Evolutionary conservation across 2,888 invertebrate genomes (phyloP).

Genomic region (Synanthedon andrenaeformis): DNA sequence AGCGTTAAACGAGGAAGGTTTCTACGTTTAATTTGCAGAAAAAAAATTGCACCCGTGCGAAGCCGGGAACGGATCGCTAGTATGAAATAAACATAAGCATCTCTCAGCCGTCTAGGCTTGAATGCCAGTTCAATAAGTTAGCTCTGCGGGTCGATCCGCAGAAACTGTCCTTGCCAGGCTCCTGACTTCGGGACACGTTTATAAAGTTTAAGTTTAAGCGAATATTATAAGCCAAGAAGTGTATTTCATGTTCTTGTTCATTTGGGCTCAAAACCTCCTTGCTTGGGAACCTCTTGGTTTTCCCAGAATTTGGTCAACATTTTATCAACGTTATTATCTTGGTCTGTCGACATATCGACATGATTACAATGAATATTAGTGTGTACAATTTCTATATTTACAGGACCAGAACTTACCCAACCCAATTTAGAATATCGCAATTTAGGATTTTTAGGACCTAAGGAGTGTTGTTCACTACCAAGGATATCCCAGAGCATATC

Average conservation of each 20-base stretch:
- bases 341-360: neutral
- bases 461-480: slow-evolving; percentile 3
- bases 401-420: slow-evolving; percentile 6
- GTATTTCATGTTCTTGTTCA: neutral
- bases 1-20: too few relatives aligned
- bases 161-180: too few relatives aligned
- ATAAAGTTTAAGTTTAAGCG: too few relatives aligned
- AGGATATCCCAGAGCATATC: slow-evolving; percentile 9
- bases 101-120: too few relatives aligned
- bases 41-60: too few relatives aligned
- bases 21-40: too few relatives aligned
- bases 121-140: too few relatives aligned
- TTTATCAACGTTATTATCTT: slow-evolving; percentile 4
- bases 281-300: slow-evolving; percentile 13
- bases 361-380: slow-evolving; percentile 5
- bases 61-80: too few relatives aligned
- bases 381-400: neutral
- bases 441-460: slow-evolving; percentile 4
- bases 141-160: too few relatives aligned
- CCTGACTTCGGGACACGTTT: too few relatives aligned
- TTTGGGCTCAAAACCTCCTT: slow-evolving; percentile 2
- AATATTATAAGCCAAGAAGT: neutral
- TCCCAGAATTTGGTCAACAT: slow-evolving; percentile 12
- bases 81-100: too few relatives aligned
- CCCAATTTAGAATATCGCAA: slow-evolving; percentile 7